Base-by-base conservation (phyloP, 2,797 vertebrate species). In the Salarias fasciatus region DNA sequence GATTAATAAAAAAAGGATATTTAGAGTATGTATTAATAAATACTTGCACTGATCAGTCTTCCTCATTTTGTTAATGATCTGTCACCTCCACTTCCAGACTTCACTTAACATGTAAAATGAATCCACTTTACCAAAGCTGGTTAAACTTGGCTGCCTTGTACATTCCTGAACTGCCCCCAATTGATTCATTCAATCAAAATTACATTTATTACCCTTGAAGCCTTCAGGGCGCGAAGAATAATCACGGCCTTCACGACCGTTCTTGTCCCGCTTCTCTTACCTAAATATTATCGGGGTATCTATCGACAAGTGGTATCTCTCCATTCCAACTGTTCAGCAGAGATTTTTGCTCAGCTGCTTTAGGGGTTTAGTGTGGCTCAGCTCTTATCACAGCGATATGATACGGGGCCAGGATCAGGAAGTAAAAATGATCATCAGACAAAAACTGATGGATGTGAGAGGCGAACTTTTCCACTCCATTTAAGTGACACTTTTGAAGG, bases 381-480 rank as follows among this genome's bases (percentile, higher is more conserved):
- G 57, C 53, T 30, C 33, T 60, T 59, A 67, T 75, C 63, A 68
- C 60, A 66, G 72, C 47, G 67, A 57, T 72, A 63, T 78, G 72
- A 80, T 62, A 48, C 46, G 56, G 56, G 47, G 57, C 41, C 35
- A 48, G 69, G 60, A 76, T 84, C 63, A 81, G 47, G 7, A 48
- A 58, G 54, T 66, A 72, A 67, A 86, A 78, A 82, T 72, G 78
- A 79, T 60, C 57, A 72, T 33, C 46, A 57, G 41, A 44, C 57
- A 62, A 62, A 52, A 6, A 24, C 43, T 63, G 55, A 69, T 57
- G 64, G 41, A 5, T 24, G 46, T 18, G 47, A 48, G 49, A 6
- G 50, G 18, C 55, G 77, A 79, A 81, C 46, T 58, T 71, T 82
- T 71, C 65, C 5, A 30, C 61, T 73, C 41, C 54, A 67, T 75